Evolutionary conservation across 2,797 vertebrate species (phyloP).

Genomic region (Mustela erminea): DNA sequence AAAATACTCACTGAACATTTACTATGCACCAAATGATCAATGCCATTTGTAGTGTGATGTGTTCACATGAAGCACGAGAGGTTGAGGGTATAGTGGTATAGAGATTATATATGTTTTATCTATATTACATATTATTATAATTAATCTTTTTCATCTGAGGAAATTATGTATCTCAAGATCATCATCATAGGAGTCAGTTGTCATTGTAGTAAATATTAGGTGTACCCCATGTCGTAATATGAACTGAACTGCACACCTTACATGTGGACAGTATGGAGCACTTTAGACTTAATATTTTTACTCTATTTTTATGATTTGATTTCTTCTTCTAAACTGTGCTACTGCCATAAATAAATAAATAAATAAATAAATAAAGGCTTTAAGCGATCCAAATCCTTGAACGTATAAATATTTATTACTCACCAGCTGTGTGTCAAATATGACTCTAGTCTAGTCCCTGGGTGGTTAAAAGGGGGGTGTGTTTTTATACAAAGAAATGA

Average conservation of each 20-base stretch:
- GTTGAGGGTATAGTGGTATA: neutral
- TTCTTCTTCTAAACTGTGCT: neutral
- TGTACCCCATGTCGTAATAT: neutral
- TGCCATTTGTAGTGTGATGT: neutral
- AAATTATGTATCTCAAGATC: neutral
- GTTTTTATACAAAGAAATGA: neutral
- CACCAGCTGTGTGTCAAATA: neutral
- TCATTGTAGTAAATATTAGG: neutral
- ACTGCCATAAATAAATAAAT: neutral
- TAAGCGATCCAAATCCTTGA: neutral
- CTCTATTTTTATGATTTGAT: neutral
- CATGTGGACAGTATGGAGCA: neutral
- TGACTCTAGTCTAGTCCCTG: neutral
- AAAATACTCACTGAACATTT: neutral
- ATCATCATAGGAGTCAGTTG: neutral
- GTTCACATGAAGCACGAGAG: neutral
- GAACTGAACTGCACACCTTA: neutral
- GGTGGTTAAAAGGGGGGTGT: neutral
- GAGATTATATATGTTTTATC: neutral
- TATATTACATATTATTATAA: neutral
- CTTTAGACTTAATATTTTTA: neutral
- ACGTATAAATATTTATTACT: neutral
- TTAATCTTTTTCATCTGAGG: neutral
- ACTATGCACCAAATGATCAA: neutral
- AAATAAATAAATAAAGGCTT: neutral